Evolutionary conservation across 1,140 invertebrate species (phyloP), one percentile per base, ranked within the genome.

Genomic region (Saccostrea echinata): DNA sequence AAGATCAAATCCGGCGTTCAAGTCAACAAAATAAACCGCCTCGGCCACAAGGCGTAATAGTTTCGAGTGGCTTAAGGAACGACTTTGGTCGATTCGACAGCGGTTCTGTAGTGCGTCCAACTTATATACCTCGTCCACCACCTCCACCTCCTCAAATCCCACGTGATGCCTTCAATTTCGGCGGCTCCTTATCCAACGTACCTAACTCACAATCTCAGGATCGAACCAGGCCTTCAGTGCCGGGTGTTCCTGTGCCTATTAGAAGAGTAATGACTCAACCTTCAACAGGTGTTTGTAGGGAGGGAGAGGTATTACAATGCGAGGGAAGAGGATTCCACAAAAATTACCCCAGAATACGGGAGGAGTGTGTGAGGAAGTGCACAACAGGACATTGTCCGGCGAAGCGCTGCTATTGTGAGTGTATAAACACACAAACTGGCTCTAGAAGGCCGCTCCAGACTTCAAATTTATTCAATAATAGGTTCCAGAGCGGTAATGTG

Each of bases 11-110:
- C 27, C 11, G 16, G 4, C 24, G 30, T 16, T 11, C 27, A 76
- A 76, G 30, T 3, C 68, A 11, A 76, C 9, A 27, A 33, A 30
- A 76, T 16, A 12, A 30, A 33, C 68, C 24, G 13, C 24, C 16
- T 27, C 68, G 13, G 13, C 27, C 68, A 16, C 24, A 76, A 16
- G 68, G 68, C 0, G 27, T 76, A 18, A 24, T 76, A 16, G 27
- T 76, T 76, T 76, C 68, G 0, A 16, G 68, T 3, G 24, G 57
- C 8, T 30, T 27, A 33, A 16, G 27, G 13, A 76, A 76, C 18
- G 30, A 27, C 13, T 76, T 76, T 76, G 68, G 68, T 30, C 24
- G 68, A 76, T 76, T 76, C 30, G 27, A 76, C 68, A 76, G 64
- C 8, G 64, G 68, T 30, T 76, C 27, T 18, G 33, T 27, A 18